phyloP scores from a whole-genome alignment of 2,113 vertebrate species.

The Alectura lathami region DNA sequence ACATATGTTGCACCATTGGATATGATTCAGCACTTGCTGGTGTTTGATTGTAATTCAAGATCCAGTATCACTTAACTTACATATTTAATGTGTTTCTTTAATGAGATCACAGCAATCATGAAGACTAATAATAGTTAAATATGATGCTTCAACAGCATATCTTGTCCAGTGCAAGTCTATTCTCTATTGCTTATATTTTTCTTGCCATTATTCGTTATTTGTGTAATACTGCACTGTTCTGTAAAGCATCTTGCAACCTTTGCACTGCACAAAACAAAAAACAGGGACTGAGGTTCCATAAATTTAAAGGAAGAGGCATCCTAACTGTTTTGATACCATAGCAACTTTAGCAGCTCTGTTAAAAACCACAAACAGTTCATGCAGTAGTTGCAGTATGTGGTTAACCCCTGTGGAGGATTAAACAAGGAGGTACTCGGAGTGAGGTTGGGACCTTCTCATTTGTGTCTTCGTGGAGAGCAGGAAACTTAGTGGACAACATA shows the following conservation, averaged over 20 bases:
- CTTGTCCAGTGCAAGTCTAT: neutral
- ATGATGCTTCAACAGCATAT: neutral
- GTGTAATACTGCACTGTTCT: neutral
- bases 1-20: neutral
- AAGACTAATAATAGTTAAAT: neutral
- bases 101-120: neutral
- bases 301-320: neutral
- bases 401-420: neutral
- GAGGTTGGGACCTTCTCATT: neutral
- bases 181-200: neutral
- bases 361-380: neutral
- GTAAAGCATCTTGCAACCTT: neutral
- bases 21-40: neutral
- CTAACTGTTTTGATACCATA: neutral
- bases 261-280: neutral
- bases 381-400: neutral
- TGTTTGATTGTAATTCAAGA: neutral
- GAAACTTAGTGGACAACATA: neutral
- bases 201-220: neutral
- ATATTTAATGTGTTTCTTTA: neutral
- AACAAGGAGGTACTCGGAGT: neutral
- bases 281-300: neutral
- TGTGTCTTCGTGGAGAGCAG: neutral
- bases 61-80: neutral
- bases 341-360: neutral